Evolutionary conservation across 2,797 vertebrate genomes (phyloP), one percentile per base, ranked within the genome.

Genomic region (Oceanodroma leucorhoa): DNA sequence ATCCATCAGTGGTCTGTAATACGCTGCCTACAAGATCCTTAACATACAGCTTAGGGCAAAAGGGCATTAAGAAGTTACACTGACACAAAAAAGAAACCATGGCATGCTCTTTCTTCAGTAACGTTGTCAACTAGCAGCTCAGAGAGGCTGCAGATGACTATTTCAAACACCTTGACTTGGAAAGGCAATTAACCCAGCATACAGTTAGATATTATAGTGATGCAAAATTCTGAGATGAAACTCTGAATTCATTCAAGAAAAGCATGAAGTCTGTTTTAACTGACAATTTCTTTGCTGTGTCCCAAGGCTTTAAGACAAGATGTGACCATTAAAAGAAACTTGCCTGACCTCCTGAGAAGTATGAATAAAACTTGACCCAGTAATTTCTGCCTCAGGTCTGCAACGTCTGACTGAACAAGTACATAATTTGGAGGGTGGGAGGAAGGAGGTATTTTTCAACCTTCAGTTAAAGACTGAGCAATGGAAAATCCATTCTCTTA

Each of bases 131-230:
- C 6, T 6, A 66, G 14, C 60, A 72, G 78, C 40, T 64, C 62
- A 2, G 38, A 51, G 43, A 61, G 4, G 45, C 79, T 67, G 58
- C 69, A 78, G 41, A 9, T 30, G 43, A 54, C 51, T 53, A 5
- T 6, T 57, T 24, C 38, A 24, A 2, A 38, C 10, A 36, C 34
- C 43, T 48, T 23, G 14, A 43, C n/a, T 14, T 20, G n/a, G 62
- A 82, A 81, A 81, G 32, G n/a, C 3, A 23, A 87, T 38, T 50
- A 77, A 64, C 17, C 12, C 62, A 57, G 67, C 30, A 27, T 5
- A 13, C 14, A 48, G 13, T 22, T 2, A 40, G 26, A 13, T 18
- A 41, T 8, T 3, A 40, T 0, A 58, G 38, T 0, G 0, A 65
- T 50, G 67, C n/a, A 79, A 71, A 89, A 83, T 10, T 10, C 23